Evolutionary conservation across 2,888 invertebrate genomes (phyloP), one percentile per base, ranked within the genome.

Genomic region (Cheilosia impressa): DNA sequence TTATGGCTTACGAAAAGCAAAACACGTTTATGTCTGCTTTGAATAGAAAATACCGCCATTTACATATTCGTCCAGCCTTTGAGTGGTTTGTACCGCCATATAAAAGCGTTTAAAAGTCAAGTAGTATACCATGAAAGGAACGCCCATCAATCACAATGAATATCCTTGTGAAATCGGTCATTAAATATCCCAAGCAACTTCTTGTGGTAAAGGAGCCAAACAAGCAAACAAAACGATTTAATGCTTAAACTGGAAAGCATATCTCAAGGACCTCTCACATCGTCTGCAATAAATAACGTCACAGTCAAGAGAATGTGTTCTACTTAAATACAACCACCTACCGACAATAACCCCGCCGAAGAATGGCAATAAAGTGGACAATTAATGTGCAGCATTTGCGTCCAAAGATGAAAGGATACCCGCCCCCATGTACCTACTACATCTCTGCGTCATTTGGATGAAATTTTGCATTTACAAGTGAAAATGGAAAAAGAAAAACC

Each of bases 321-420:
- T 17, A 17, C 34, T 27, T 55, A 43, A 22, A 55, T 24, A 55
- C 41, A 9, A 10, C 43, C 57, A 57, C 55, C 22, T n/a, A 55
- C 34, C 17, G 10, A 13, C 13, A 5, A 62, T 57, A 31, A 34
- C 13, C 5, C 4, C 13, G 0, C 13, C 15, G n/a, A 58, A 55
- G 22, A 62, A 72, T 43, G 72, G 65, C 79, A 75, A 79, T 84
- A 79, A 79, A 75, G 69, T 58, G 79, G 60, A 79, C 69, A 84
- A 84, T 84, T 84, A 79, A 84, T 84, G 83, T 78, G 57, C 57
- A 63, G 57, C 63, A 72, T 55, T n/a, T 31, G 34, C 58, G 10
- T 63, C 6, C 50, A 19, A 15, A 22, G 41, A 65, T 63, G 55
- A 17, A 27, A 45, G 34, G 22, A 22, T 19, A 9, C 9, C 6